Base-by-base conservation (phyloP, 2,797 vertebrate genomes). In the Euphonia xanthogaster region DNA sequence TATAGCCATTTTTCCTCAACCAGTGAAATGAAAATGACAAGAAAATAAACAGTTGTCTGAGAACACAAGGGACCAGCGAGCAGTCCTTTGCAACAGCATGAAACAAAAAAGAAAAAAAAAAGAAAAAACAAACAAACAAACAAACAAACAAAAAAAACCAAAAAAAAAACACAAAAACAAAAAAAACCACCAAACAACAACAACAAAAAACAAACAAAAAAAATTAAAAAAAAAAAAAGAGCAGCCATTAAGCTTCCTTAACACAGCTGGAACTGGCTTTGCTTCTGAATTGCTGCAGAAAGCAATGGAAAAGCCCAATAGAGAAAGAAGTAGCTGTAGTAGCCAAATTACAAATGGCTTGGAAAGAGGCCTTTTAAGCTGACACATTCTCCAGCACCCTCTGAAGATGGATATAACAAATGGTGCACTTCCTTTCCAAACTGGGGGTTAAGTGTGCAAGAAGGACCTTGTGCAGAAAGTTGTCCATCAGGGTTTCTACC, bases 181-280 rank as follows among this genome's bases (percentile, higher is more conserved):
- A 30, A 50, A 44, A 81, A 40, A 42, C 17, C 40, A 48, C n/a
- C n/a, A n/a, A n/a, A n/a, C n/a, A n/a, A n/a, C n/a, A n/a, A n/a
- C n/a, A n/a, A n/a, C n/a, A n/a, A n/a, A n/a, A n/a, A n/a, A n/a
- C n/a, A n/a, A 14, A 24, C 12, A 10, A 48, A 27, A 48, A 50
- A 50, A 48, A 25, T 14, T 14, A 10, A 27, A 51, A 30, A 30
- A 12, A 14, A 9, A 53, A n/a, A 83, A 40, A 39, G 23, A 23
- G 12, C 30, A 79, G n/a, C 50, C 57, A 93, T 95, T 90, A 80
- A 65, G 45, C 61, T 79, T 65, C 53, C 57, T 91, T 96, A 93
- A 83, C 89, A 80, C 95, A 97, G 91, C 87, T 94, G 90, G 91
- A 94, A 62, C 87, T 58, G 57, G 85, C 57, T 94, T 63, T 81